Conservation (phyloP, 1,140 invertebrate species). For the Dendroctonus ponderosae region DNA sequence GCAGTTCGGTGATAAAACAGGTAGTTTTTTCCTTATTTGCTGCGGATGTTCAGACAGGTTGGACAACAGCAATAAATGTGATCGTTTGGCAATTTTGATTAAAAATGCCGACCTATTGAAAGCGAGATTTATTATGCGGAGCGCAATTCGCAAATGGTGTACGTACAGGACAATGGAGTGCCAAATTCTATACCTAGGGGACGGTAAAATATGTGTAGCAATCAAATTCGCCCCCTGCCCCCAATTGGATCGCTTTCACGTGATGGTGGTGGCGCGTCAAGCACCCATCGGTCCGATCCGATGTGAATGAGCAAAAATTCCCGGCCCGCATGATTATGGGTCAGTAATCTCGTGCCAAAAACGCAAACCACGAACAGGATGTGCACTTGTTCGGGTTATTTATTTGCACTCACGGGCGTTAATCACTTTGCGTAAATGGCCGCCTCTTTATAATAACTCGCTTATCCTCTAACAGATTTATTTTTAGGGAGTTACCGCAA, state of each 20-base stretch:
- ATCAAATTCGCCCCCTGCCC: slow-evolving; percentile 23
- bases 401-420: slow-evolving; percentile 26
- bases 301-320: no score
- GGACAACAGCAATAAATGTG: no score
- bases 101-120: slow-evolving; percentile 24
- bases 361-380: slow-evolving; percentile 12
- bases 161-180: slow-evolving; percentile 25
- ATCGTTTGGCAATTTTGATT: slow-evolving; percentile 21
- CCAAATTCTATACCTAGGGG: slow-evolving; percentile 34
- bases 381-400: slow-evolving; percentile 23
- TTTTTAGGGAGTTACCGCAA: slow-evolving; percentile 8
- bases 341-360: slow-evolving; percentile 16
- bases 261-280: no score
- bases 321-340: background rate
- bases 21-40: no score
- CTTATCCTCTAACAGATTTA: slow-evolving; percentile 16
- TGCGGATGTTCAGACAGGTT: no score
- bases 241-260: no score
- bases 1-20: no score
- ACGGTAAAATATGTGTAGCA: slow-evolving; percentile 34
- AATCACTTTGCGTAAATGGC: slow-evolving; percentile 29
- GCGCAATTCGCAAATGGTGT: slow-evolving; percentile 28
- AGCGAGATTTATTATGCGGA: slow-evolving; percentile 28
- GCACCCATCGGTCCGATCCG: no score
- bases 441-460: slow-evolving; percentile 32